Conservation (phyloP, 2,113 vertebrate genomes). For the Ochotona princeps region DNA sequence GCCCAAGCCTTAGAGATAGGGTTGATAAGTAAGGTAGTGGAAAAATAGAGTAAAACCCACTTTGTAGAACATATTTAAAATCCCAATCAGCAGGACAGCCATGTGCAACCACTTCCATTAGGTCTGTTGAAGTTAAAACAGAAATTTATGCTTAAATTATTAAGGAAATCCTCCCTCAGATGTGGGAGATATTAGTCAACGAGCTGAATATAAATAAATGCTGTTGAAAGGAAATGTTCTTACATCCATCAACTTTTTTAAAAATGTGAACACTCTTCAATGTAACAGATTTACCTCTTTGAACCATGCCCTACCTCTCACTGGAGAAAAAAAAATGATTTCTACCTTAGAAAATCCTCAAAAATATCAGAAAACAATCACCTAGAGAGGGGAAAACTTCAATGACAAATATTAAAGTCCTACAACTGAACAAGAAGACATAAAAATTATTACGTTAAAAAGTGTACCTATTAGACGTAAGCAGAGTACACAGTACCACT, state of each 20-base stretch:
- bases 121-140: not conserved
- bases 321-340: not conserved
- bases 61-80: not conserved
- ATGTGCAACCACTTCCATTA: not conserved
- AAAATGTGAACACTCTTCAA: not conserved
- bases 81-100: not conserved
- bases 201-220: not conserved
- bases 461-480: not conserved
- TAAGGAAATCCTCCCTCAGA: not conserved
- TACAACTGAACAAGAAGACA: not conserved
- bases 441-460: slow-evolving; percentile 6
- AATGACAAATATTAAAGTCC: not conserved
- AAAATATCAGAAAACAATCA: not conserved
- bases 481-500: too few species aligned
- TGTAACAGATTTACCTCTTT: not conserved
- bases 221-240: not conserved
- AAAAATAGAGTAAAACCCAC: not conserved
- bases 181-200: not conserved
- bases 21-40: not conserved
- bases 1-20: not conserved
- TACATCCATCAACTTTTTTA: not conserved
- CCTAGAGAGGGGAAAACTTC: not conserved
- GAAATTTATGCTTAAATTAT: not conserved
- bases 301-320: rapidly evolving
- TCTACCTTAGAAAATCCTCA: not conserved